Evolutionary conservation across 2,797 vertebrate genomes (phyloP).

Genomic region (Schizopygopsis malacanthus): DNA sequence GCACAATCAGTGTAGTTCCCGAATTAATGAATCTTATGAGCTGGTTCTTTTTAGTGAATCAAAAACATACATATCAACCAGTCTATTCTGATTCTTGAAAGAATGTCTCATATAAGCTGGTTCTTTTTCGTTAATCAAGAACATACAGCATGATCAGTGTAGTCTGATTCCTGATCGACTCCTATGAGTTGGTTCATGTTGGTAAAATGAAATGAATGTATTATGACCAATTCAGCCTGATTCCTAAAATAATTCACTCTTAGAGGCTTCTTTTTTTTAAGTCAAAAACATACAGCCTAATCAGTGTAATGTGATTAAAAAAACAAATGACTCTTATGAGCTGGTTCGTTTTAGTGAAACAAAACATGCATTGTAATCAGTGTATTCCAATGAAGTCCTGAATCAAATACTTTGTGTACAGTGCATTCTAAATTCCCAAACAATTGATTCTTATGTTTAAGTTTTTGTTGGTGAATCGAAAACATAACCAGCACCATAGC

Average conservation of each 20-base stretch:
- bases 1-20: not conserved
- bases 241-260: not conserved
- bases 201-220: not conserved
- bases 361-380: not conserved
- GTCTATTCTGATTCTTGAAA: conserved; percentile 74
- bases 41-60: not conserved
- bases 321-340: not conserved
- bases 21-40: not conserved
- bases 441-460: not conserved
- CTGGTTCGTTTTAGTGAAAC: not conserved
- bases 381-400: not conserved
- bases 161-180: not conserved
- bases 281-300: not conserved
- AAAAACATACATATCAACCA: conserved; percentile 74
- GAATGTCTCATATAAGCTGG: not conserved
- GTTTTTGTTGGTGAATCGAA: not conserved
- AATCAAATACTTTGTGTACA: not conserved
- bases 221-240: not conserved
- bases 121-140: not conserved
- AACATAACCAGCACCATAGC: conserved; percentile 15
- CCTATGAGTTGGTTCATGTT: not conserved
- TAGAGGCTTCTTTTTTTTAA: not conserved
- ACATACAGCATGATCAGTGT: not conserved
- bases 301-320: not conserved
- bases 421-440: not conserved